Percentiles rank a stretch among this genome's conserved stretches.
phyloP scores from a whole-genome alignment of 2,797 vertebrate species.

The Liasis olivaceus region DNA sequence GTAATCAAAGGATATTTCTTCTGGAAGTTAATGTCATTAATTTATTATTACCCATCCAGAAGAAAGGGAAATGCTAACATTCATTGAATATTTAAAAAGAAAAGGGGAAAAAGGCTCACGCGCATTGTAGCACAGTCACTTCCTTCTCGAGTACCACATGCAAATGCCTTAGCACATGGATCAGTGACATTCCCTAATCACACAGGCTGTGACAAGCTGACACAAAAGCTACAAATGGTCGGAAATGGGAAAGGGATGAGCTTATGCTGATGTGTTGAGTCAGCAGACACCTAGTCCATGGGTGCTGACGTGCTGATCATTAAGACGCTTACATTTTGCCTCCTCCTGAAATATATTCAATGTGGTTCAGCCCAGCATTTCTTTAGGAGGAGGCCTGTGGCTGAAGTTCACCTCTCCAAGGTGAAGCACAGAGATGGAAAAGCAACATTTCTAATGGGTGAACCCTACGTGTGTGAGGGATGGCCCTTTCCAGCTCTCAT shows the following conservation, averaged over 20 bases:
- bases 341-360: not conserved
- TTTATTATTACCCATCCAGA: constrained; percentile 38
- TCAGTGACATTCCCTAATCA: constrained; percentile 34
- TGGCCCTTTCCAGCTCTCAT: not conserved
- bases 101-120: not conserved
- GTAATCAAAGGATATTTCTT: not conserved
- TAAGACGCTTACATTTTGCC: not conserved
- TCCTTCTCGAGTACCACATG: constrained; percentile 1
- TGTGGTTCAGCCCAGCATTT: not conserved
- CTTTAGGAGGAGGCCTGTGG: not conserved
- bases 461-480: not conserved
- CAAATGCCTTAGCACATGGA: not conserved
- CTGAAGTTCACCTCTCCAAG: no score
- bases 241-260: not conserved
- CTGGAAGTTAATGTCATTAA: constrained; percentile 23
- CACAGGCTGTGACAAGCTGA: constrained; percentile 13
- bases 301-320: not conserved
- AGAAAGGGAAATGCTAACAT: constrained; percentile 35
- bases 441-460: not conserved
- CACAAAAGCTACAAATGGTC: not conserved
- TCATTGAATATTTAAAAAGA: not conserved
- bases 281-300: constrained; percentile 15
- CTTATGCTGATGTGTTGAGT: not conserved
- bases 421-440: not conserved
- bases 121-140: constrained; percentile 33